Evolutionary conservation across 2,888 invertebrate species (phyloP).

Genomic region (Netelia fuscicornis): DNA sequence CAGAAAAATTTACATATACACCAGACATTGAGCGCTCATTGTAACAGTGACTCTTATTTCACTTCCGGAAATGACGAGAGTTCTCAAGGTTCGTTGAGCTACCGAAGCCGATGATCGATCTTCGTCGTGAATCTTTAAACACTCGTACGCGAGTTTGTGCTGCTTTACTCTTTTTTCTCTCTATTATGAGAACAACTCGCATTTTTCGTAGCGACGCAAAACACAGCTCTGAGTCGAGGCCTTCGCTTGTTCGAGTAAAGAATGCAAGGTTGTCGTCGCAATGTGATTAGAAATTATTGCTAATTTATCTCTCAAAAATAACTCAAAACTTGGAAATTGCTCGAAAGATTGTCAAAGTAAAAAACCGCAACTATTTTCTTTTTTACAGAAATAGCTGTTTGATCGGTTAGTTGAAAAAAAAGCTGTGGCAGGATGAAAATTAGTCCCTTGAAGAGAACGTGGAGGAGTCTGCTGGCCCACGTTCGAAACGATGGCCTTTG

Average conservation of each 20-base stretch:
- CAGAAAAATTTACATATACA: neutral
- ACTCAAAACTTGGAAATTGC: neutral
- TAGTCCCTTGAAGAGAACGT: neutral
- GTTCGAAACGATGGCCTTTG: neutral
- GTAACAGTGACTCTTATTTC: slow-evolving; percentile 17
- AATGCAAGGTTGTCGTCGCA: neutral
- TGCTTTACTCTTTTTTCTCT: neutral
- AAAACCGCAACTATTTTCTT: too few relatives aligned
- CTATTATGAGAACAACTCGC: neutral
- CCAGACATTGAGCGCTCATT: neutral
- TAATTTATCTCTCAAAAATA: neutral
- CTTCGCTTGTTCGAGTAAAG: neutral
- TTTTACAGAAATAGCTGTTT: too few relatives aligned
- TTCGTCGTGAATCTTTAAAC: slow-evolving; percentile 50
- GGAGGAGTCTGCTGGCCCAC: neutral
- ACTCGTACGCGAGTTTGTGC: neutral
- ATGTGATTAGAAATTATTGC: neutral
- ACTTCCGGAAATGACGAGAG: slow-evolving; percentile 37
- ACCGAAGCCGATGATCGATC: slow-evolving; percentile 35
- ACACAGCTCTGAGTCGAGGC: neutral
- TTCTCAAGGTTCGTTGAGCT: slow-evolving; percentile 59
- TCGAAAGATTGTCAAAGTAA: neutral
- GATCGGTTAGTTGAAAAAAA: neutral
- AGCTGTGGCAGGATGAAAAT: neutral
- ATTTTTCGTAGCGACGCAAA: slow-evolving; percentile 2